Conservation (phyloP, 2,797 vertebrate species). For the Microctenopoma steveboyesi region DNA sequence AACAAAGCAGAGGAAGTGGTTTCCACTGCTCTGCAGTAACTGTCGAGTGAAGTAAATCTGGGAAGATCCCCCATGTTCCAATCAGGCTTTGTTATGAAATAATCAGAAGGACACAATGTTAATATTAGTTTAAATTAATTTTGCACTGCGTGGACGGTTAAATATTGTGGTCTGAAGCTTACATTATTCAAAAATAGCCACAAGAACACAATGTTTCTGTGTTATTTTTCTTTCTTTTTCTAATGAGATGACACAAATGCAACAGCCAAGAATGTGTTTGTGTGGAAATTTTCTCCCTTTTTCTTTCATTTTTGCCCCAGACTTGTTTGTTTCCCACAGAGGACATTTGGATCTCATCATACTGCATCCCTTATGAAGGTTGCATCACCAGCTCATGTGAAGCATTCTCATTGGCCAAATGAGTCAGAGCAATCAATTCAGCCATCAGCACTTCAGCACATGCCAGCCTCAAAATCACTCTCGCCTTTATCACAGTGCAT, state of each 20-base stretch:
- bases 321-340: slow-evolving; percentile 63
- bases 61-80: slow-evolving; percentile 17
- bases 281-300: slow-evolving; percentile 44
- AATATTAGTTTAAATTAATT: not conserved
- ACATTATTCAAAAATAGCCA: not conserved
- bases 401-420: slow-evolving; percentile 43
- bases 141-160: not conserved
- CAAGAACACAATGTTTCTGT: slow-evolving; percentile 21
- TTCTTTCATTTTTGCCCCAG: slow-evolving; percentile 39
- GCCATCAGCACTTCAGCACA: slow-evolving; percentile 27
- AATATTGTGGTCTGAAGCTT: slow-evolving; percentile 1
- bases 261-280: slow-evolving; percentile 54
- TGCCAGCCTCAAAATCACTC: slow-evolving; percentile 42
- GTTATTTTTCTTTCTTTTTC: slow-evolving; percentile 23
- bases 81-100: slow-evolving; percentile 4
- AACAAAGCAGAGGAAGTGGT: slow-evolving; percentile 54
- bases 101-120: slow-evolving; percentile 10
- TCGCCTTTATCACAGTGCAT: slow-evolving; percentile 29
- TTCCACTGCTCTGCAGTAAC: slow-evolving; percentile 49
- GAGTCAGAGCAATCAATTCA: slow-evolving; percentile 38
- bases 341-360: slow-evolving; percentile 69
- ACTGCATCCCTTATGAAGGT: slow-evolving; percentile 45
- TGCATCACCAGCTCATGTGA: slow-evolving; percentile 66
- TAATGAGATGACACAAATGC: slow-evolving; percentile 25
- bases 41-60: slow-evolving; percentile 37